Percentiles rank a stretch among this genome's conserved stretches.
Conservation (phyloP, 2,113 vertebrate genomes). For the Gymnogyps californianus region DNA sequence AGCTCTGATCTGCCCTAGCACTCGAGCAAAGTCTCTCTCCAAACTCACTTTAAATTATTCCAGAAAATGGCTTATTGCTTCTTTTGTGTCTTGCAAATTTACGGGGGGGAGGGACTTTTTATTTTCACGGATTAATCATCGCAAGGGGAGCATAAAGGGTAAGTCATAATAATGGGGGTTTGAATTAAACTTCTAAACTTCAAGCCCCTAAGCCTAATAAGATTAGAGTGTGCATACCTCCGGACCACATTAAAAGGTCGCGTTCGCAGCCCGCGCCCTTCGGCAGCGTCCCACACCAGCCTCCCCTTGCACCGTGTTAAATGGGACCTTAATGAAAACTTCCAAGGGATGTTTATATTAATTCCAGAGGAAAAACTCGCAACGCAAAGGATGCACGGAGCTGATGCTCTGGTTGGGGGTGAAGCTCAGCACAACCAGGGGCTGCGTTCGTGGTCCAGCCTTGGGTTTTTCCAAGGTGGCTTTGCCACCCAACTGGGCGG, state of each 20-base stretch:
- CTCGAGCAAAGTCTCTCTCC: neutral
- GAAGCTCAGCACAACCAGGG: neutral
- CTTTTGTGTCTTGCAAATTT: neutral
- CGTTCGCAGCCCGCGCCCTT: neutral
- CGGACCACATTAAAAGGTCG: neutral
- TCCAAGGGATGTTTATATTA: neutral
- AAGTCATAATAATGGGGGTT: neutral
- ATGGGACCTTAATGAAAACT: neutral
- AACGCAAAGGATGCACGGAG: neutral
- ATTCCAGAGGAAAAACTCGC: neutral
- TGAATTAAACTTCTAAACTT: slow-evolving; percentile 11
- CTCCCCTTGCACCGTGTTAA: neutral
- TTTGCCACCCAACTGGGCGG: neutral
- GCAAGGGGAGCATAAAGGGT: neutral
- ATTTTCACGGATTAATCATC: neutral
- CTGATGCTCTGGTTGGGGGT: neutral
- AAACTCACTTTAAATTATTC: neutral
- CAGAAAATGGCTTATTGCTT: neutral
- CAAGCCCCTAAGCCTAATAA: neutral
- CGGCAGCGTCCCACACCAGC: neutral
- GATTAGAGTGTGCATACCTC: neutral
- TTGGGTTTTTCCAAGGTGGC: neutral
- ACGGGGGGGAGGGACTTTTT: neutral
- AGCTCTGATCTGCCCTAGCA: neutral
- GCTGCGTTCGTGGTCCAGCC: neutral